A percentile compares a stretch with the other conserved stretches of the same genome.
Evolutionary conservation across 2,888 invertebrate genomes (phyloP).

Genomic region (Ennomos fuscantarius): DNA sequence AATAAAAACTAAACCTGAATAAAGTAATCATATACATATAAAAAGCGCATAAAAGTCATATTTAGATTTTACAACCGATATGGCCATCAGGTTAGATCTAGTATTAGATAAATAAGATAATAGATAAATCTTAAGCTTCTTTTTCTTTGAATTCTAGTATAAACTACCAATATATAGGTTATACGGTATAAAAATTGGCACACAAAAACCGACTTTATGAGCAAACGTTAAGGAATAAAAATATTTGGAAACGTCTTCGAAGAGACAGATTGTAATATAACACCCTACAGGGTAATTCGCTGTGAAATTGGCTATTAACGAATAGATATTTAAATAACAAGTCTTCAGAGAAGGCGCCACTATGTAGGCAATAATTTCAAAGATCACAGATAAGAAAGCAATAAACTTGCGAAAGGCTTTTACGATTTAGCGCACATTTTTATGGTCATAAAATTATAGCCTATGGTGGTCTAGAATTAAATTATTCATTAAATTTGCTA

Average conservation of each 20-base stretch:
- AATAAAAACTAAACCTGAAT: background rate
- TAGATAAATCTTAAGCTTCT: too few relatives aligned
- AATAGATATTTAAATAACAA: constrained; percentile 37
- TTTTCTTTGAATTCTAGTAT: too few relatives aligned
- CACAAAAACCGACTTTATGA: too few relatives aligned
- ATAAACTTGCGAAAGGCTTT: constrained; percentile 23
- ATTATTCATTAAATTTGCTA: background rate
- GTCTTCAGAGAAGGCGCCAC: constrained; percentile 31
- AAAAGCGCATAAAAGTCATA: background rate
- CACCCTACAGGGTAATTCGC: constrained; percentile 19
- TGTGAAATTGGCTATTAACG: constrained; percentile 20
- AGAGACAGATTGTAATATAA: constrained; percentile 17
- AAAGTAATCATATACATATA: background rate
- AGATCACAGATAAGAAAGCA: constrained; percentile 23
- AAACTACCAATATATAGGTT: too few relatives aligned
- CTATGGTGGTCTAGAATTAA: constrained; percentile 8
- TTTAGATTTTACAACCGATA: too few relatives aligned
- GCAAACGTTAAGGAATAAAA: background rate
- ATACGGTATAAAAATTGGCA: too few relatives aligned
- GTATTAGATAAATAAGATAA: too few relatives aligned
- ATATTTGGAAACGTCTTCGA: background rate
- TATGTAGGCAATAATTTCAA: constrained; percentile 28
- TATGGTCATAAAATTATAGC: constrained; percentile 18
- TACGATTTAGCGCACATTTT: constrained; percentile 14
- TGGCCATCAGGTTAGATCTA: too few relatives aligned